A percentile compares a stretch with the other conserved stretches of the same genome.
These are phyloP conservation scores for Penaeus indicus DNA, from an alignment of 1,140 invertebrate species.

Conservation along the genomic window DNA sequence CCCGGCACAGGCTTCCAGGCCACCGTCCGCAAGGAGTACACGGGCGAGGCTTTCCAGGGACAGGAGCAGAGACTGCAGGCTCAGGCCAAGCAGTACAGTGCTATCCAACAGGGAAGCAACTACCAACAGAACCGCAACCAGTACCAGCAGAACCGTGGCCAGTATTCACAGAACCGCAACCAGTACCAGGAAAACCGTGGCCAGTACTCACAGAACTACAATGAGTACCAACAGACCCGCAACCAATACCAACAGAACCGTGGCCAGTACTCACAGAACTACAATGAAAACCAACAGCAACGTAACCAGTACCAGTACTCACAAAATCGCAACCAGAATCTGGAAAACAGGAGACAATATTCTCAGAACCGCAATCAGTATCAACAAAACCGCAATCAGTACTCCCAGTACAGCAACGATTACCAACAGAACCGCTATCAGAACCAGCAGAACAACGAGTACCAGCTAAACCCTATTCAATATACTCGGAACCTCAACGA, in stretches of 20 bases:
- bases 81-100: background rate
- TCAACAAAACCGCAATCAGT: no score
- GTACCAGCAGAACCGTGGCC: background rate
- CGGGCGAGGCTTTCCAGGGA: background rate
- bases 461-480: no score
- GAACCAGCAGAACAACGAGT: background rate
- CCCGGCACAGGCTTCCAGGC: conserved; percentile 45
- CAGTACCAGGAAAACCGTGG: background rate
- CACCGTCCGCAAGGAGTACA: background rate
- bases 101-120: background rate
- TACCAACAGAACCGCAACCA: background rate
- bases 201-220: background rate
- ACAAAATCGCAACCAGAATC: no score
- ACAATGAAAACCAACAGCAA: no score
- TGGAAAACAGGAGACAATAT: background rate
- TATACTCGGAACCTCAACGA: background rate
- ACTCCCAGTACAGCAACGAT: no score
- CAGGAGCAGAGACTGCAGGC: background rate
- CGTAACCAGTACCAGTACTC: background rate
- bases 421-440: no score
- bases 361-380: background rate
- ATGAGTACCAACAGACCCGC: background rate
- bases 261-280: no score
- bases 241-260: background rate
- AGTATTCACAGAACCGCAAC: no score